Evolutionary conservation across 2,113 vertebrate species (phyloP).

Genomic region (Myiozetetes cayanensis): DNA sequence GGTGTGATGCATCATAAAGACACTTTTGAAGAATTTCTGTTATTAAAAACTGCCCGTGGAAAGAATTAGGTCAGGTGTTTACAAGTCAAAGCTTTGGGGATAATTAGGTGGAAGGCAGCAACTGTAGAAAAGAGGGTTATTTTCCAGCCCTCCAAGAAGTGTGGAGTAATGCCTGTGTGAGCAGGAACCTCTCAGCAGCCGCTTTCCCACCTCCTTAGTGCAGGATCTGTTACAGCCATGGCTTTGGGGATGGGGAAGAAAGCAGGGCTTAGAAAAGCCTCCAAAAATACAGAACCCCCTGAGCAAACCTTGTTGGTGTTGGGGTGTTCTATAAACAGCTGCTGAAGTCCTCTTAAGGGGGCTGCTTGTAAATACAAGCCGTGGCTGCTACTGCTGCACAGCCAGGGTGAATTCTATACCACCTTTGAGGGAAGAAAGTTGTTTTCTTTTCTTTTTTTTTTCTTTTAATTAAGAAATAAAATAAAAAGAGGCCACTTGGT

Average conservation of each 20-base stretch:
- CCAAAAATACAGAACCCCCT: not conserved
- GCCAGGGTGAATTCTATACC: not conserved
- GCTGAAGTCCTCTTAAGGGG: conserved; percentile 20
- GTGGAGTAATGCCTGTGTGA: not conserved
- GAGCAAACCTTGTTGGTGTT: conserved; percentile 17
- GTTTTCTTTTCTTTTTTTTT: not conserved
- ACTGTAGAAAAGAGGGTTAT: conserved; percentile 22
- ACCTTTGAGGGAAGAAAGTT: conserved; percentile 21
- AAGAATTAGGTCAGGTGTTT: conserved; percentile 73
- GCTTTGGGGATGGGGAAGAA: conserved; percentile 1
- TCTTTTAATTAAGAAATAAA: not conserved
- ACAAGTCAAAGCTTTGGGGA: conserved; percentile 62
- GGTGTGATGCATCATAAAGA: conserved; percentile 68
- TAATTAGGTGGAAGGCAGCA: conserved; percentile 67
- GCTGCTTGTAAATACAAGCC: conserved; percentile 13
- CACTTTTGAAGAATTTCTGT: conserved; percentile 68
- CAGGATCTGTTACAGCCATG: not conserved
- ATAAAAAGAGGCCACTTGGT: conserved; percentile 27
- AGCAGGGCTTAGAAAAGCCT: conserved; percentile 27
- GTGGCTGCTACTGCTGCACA: not conserved
- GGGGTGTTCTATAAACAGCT: not conserved
- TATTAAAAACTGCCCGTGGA: conserved; percentile 69
- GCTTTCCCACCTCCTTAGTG: conserved; percentile 30
- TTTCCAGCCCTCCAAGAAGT: conserved; percentile 59
- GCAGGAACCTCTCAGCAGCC: not conserved